Evolutionary conservation across 2,888 invertebrate genomes (phyloP).

Genomic region (Rosalia funebris): DNA sequence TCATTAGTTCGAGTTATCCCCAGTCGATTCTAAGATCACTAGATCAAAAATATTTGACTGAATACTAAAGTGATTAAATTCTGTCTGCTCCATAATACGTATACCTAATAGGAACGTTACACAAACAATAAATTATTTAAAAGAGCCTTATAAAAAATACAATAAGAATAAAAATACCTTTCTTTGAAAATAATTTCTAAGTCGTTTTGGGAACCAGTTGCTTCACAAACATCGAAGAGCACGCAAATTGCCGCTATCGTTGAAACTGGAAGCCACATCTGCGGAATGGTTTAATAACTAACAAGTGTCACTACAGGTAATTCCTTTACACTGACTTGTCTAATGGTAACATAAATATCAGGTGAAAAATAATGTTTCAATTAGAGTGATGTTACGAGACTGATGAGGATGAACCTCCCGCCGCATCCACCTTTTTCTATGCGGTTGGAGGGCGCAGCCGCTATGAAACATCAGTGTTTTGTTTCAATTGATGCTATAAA

Average conservation of each 20-base stretch:
- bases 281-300: conserved; percentile 7
- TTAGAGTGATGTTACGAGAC: conserved; percentile 28
- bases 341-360: conserved; percentile 22
- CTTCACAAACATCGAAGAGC: conserved; percentile 55
- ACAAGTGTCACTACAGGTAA: conserved; percentile 3
- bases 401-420: conserved; percentile 20
- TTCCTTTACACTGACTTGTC: conserved; percentile 21
- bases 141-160: too few relatives aligned
- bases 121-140: too few relatives aligned
- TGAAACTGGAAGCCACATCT: conserved; percentile 54
- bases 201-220: conserved; percentile 60
- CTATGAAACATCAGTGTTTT: conserved; percentile 39
- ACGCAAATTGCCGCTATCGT: conserved; percentile 58
- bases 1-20: too few relatives aligned
- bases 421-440: conserved; percentile 27
- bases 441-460: conserved; percentile 22
- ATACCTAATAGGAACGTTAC: too few relatives aligned
- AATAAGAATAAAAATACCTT: conserved; percentile 60
- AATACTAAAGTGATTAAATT: too few relatives aligned
- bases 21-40: too few relatives aligned
- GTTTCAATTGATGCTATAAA: conserved; percentile 58
- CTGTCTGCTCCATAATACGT: too few relatives aligned
- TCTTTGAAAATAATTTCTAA: conserved; percentile 64
- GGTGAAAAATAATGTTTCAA: conserved; percentile 29
- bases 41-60: too few relatives aligned